phyloP scores from a whole-genome alignment of 2,888 invertebrate genomes.

The Cephus nigrinus region DNA sequence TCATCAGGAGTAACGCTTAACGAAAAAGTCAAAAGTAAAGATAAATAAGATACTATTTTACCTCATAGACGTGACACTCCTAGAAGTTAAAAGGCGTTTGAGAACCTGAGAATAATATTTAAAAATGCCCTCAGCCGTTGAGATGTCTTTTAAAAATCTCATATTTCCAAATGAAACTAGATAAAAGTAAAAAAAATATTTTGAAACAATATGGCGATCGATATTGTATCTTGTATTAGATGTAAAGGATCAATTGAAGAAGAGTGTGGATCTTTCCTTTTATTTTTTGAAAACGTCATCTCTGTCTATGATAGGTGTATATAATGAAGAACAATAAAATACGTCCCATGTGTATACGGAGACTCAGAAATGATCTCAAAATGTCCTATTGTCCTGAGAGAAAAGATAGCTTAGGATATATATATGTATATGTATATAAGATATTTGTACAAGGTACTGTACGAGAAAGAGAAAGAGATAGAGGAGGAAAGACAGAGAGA shows the following conservation, averaged over 20 bases:
- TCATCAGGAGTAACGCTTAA: not conserved
- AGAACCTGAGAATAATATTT: not conserved
- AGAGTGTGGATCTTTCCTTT: not conserved
- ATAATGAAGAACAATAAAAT: not conserved
- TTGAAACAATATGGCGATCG: not conserved
- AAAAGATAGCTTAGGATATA: not conserved
- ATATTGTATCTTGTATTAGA: not conserved
- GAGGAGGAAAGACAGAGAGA: constrained; percentile 4
- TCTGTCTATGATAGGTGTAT: not conserved
- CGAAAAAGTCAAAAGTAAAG: not conserved
- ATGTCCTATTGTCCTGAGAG: not conserved
- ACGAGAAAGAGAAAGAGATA: constrained; percentile 21
- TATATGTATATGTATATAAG: not conserved
- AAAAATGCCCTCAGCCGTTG: not conserved
- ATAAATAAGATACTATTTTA: not conserved
- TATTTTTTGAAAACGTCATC: not conserved
- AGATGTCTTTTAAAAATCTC: not conserved
- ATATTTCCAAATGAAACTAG: not conserved
- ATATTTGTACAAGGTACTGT: constrained; percentile 1
- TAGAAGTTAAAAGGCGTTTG: not conserved
- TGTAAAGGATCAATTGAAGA: not conserved
- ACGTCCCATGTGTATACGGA: not conserved
- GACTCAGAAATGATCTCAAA: not conserved
- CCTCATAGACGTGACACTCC: not conserved
- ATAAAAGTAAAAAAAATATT: not conserved